A percentile compares a stretch with the other conserved stretches of the same genome.
Evolutionary conservation across 2,113 vertebrate genomes (phyloP).

Genomic region (Passer domesticus): DNA sequence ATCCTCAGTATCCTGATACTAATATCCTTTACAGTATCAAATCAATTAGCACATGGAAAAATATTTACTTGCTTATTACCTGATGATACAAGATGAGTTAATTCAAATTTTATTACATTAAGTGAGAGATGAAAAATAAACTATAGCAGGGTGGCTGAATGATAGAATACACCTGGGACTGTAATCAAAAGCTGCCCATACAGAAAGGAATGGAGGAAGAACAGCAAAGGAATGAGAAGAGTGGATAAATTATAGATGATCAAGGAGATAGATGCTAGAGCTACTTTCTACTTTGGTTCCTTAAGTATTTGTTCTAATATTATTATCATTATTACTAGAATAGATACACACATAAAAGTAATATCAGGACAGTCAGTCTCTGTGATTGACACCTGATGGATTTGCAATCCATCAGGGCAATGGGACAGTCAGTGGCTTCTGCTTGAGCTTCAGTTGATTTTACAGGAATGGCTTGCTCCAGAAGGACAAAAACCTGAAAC

Average conservation of each 20-base stretch:
- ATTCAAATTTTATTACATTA: slow-evolving; percentile 74
- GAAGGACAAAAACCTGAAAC: background rate
- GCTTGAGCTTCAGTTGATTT: background rate
- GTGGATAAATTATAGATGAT: background rate
- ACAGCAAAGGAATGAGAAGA: background rate
- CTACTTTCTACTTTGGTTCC: background rate
- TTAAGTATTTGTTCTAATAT: background rate
- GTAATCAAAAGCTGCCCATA: background rate
- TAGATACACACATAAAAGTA: background rate
- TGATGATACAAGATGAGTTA: slow-evolving; percentile 78
- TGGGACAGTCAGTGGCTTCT: background rate
- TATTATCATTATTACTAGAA: background rate
- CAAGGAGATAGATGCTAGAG: background rate
- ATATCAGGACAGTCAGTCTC: background rate
- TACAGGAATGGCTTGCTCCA: background rate
- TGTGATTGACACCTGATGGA: background rate
- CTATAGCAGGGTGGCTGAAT: background rate
- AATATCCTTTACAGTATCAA: background rate
- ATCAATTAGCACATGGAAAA: background rate
- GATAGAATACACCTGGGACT: background rate
- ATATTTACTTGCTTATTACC: slow-evolving; percentile 60
- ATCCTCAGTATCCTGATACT: background rate
- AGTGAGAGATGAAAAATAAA: slow-evolving; percentile 61
- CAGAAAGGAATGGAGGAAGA: background rate
- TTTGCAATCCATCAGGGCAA: background rate